These are phyloP conservation scores for Calameuta pallipes DNA, from an alignment of 2,888 invertebrate genomes.

Conservation along the genomic window DNA sequence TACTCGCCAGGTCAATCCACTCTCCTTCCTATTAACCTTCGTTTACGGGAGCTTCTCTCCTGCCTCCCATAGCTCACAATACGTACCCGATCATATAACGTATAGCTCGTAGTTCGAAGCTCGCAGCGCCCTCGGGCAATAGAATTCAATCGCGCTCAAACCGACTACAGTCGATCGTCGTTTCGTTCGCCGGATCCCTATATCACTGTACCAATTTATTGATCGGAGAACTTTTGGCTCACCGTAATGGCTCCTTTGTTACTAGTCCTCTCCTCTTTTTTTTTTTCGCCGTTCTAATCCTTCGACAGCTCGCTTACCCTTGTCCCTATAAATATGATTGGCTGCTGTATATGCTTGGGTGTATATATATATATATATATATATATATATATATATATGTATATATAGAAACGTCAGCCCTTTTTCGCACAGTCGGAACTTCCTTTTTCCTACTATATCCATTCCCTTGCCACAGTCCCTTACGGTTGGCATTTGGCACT, in stretches of 20 bases:
- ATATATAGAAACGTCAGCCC: background rate
- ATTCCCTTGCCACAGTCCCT: background rate
- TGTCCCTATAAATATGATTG: background rate
- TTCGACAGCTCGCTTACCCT: background rate
- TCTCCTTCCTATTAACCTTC: background rate
- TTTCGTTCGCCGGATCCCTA: background rate
- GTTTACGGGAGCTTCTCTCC: background rate
- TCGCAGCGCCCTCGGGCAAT: background rate
- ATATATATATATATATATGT: background rate
- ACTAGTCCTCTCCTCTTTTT: background rate
- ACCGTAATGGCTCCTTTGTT: background rate
- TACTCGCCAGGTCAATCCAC: background rate
- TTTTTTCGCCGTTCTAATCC: background rate
- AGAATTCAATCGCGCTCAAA: background rate
- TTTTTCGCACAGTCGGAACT: conserved; percentile 16
- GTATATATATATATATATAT: no score
- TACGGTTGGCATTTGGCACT: background rate
- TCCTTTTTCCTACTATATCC: conserved; percentile 18
- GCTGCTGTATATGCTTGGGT: no score
- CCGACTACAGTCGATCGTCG: background rate
- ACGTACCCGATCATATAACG: background rate
- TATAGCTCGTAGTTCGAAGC: background rate
- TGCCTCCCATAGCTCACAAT: background rate
- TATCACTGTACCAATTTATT: background rate
- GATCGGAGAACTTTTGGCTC: background rate